Percentiles rank a stretch among this genome's conserved stretches.
Conservation (phyloP, 2,797 vertebrate species). For the Platalea minor region DNA sequence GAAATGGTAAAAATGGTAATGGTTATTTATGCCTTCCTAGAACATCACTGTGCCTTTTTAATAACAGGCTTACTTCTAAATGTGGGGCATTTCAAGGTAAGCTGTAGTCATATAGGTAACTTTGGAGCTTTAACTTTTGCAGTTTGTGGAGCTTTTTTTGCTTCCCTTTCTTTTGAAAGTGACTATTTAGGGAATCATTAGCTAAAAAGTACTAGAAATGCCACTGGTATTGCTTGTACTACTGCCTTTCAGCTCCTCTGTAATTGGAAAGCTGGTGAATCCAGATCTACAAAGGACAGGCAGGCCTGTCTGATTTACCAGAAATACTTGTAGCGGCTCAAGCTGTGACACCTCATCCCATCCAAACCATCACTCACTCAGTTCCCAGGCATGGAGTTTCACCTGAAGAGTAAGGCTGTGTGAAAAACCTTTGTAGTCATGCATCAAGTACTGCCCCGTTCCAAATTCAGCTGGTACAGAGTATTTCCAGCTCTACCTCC, state of each 20-base stretch:
- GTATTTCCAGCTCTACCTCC: neutral
- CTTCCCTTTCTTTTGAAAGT: neutral
- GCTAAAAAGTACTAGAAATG: neutral
- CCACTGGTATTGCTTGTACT: neutral
- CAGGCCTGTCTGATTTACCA: neutral
- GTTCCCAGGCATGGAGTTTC: neutral
- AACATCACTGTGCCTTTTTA: neutral
- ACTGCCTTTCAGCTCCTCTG: neutral
- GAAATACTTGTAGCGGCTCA: neutral
- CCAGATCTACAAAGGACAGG: neutral
- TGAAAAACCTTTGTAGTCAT: neutral
- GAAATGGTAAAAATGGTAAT: neutral
- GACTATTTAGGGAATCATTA: neutral
- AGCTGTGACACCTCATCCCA: neutral
- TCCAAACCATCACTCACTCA: neutral
- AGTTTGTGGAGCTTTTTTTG: neutral
- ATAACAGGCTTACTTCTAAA: neutral
- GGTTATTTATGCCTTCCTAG: neutral
- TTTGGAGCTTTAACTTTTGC: neutral
- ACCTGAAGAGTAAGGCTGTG: neutral
- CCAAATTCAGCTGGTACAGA: neutral
- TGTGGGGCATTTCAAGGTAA: neutral
- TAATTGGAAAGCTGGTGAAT: neutral
- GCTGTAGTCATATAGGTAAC: neutral
- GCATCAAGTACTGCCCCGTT: neutral